phyloP scores from a whole-genome alignment of 2,113 vertebrate species.

The Podiceps cristatus region DNA sequence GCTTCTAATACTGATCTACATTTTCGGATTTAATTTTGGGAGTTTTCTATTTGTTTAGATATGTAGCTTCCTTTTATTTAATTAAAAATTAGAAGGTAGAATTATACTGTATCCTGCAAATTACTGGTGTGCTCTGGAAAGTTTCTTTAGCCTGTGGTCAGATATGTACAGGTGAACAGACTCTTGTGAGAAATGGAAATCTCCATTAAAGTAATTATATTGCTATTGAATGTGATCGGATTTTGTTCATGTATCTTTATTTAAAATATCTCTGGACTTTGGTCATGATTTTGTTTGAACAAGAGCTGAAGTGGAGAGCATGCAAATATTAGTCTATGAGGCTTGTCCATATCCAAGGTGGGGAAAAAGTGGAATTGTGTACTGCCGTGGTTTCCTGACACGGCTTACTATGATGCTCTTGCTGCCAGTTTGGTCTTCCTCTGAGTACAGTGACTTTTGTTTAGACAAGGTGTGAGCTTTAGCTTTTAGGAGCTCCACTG shows the following conservation, averaged over 20 bases:
- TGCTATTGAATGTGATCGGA: neutral
- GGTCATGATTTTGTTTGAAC: neutral
- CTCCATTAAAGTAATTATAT: neutral
- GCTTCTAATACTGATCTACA: neutral
- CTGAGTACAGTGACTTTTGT: neutral
- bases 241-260: neutral
- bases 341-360: neutral
- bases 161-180: neutral
- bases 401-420: neutral
- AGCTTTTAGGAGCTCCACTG: neutral
- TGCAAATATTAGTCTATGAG: neutral
- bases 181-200: neutral
- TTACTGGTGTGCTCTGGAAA: neutral
- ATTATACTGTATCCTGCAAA: neutral
- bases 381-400: neutral
- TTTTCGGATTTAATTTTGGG: neutral
- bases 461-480: neutral
- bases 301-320: neutral
- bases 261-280: neutral
- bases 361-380: neutral
- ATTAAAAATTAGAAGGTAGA: neutral
- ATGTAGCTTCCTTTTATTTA: neutral
- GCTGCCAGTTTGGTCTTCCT: neutral
- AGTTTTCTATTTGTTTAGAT: neutral
- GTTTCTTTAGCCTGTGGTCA: neutral